These are phyloP conservation scores for Pyrocephalus nanus DNA, from an alignment of 2,797 vertebrate genomes.

Conservation along the genomic window DNA sequence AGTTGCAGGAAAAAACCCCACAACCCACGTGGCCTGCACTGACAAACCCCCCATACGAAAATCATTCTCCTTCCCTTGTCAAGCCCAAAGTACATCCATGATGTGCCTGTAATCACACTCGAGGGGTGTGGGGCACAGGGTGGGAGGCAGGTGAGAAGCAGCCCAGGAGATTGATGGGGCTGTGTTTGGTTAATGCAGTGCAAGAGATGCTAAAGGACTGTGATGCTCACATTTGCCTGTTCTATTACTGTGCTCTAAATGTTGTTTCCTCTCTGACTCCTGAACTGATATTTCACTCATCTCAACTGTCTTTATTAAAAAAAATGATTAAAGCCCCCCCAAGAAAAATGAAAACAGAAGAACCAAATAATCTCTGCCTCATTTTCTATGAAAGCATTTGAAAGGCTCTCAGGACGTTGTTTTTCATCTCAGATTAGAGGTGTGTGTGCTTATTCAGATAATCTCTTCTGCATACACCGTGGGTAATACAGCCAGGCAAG, in stretches of 20 bases:
- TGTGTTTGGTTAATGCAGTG: constrained; percentile 68
- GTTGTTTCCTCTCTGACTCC: constrained; percentile 62
- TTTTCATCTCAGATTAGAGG: neutral
- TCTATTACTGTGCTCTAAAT: constrained; percentile 57
- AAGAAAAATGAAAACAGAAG: constrained; percentile 45
- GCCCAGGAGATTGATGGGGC: constrained; percentile 76
- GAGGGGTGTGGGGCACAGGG: constrained; percentile 64
- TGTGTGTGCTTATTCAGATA: neutral
- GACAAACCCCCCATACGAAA: constrained; percentile 63
- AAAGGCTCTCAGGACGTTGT: neutral
- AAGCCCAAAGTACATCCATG: constrained; percentile 58
- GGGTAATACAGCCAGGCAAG: neutral
- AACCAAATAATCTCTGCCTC: constrained; percentile 35
- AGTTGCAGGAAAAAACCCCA: neutral
- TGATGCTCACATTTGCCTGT: constrained; percentile 60
- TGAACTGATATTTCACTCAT: constrained; percentile 62
- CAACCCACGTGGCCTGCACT: neutral
- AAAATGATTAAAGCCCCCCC: constrained; percentile 22
- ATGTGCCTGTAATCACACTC: constrained; percentile 59
- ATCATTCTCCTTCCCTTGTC: constrained; percentile 69
- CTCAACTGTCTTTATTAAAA: constrained; percentile 63
- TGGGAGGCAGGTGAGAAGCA: constrained; percentile 64
- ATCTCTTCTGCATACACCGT: neutral
- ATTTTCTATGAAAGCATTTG: neutral
- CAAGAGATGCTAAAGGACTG: constrained; percentile 69